Evolutionary conservation across 2,888 invertebrate genomes (phyloP).

Genomic region (Meta bourneti): DNA sequence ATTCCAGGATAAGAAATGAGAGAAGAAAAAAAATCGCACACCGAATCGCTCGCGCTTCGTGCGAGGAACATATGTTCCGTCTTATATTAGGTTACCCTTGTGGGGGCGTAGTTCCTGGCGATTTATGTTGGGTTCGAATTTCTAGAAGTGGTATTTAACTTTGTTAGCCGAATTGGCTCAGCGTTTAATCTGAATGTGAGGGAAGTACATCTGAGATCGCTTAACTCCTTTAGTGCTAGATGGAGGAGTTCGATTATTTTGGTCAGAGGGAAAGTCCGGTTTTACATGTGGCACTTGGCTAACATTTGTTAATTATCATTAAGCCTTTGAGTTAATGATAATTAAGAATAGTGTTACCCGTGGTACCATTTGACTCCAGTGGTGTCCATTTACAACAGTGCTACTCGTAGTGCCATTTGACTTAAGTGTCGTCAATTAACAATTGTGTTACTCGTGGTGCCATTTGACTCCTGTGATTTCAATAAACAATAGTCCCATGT

Average conservation of each 20-base stretch:
- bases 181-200: slow-evolving; percentile 13
- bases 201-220: slow-evolving; percentile 15
- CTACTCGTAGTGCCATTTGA: no score
- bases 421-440: no score
- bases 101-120: slow-evolving; percentile 39
- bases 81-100: slow-evolving; percentile 68
- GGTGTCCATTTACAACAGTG: no score
- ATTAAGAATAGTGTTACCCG: no score
- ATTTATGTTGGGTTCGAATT: slow-evolving; percentile 67
- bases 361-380: no score
- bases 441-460: no score
- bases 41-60: slow-evolving; percentile 37
- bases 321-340: no score
- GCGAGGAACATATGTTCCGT: slow-evolving; percentile 42
- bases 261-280: background rate
- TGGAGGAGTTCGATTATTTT: background rate
- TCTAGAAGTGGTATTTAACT: slow-evolving; percentile 64
- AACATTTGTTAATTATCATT: no score
- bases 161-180: slow-evolving; percentile 50
- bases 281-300: background rate
- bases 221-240: slow-evolving; percentile 29
- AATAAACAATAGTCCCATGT: no score
- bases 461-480: no score
- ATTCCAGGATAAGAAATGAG: slow-evolving; percentile 54
- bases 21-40: slow-evolving; percentile 31